Evolutionary conservation across 2,888 invertebrate species (phyloP), one percentile per base, ranked within the genome.

Genomic region (Pseudococcus viburni): DNA sequence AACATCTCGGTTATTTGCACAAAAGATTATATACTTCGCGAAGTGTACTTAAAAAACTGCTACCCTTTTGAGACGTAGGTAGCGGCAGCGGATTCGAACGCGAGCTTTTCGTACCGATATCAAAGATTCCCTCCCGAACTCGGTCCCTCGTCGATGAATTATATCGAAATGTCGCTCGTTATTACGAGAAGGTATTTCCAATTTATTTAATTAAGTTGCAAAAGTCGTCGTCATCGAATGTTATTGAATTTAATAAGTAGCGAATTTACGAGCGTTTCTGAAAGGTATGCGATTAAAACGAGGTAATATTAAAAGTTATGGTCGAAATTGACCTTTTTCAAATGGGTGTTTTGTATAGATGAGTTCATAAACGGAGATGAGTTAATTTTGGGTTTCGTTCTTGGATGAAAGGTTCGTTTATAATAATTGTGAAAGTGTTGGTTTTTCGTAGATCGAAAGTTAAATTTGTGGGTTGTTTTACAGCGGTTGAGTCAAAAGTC

Each of bases 1-100:
- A 59, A 59, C 59, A 59, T 59, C 59, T 59, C 59, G 59, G 9
- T 59, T 59, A n/a, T 59, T 59, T 59, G 59, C 59, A 7, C 59
- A 19, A 59, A 59, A 59, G 59, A 59, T 59, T 59, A 59, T 59
- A 59, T 59, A 59, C 59, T 59, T 59, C 19, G n/a, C 59, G 9
- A 59, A 59, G 59, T 59, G 19, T 19, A 59, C 19, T 55, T 19
- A 59, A 59, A 59, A 59, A 59, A 59, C 19, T 19, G 9, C 59
- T 59, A 19, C 19, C 19, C n/a, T 19, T 59, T 59, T 59, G 59
- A 59, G 59, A 59, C 59, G n/a, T 7, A 4, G 9, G 8, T 7
- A 55, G 15, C 1, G 55, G 17, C 15, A 6, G 17, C 51, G 51
- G 51, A 51, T 15, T 0, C 51, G 17, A 51, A 51, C 59, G 19